Evolutionary conservation across 2,888 invertebrate species (phyloP), one percentile per base, ranked within the genome.

Genomic region (Pediacus dermestoides): DNA sequence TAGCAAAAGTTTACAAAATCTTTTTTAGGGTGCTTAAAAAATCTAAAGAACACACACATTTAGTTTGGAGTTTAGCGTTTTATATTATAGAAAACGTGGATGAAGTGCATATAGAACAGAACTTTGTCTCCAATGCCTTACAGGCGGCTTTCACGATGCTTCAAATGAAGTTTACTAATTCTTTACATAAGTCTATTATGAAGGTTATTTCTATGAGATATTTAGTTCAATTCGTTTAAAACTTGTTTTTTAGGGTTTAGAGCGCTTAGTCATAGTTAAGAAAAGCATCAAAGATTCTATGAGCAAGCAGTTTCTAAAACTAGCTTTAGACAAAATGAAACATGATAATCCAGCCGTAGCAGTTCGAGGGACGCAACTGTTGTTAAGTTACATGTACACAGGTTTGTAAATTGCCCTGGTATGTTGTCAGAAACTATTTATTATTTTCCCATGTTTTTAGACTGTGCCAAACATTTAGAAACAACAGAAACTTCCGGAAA

Each of bases 321-420:
- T 84, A 37, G 78, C 85, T 23, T 71, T 83, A 47, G 82, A 85
- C 44, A 74, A 78, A 53, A 67, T 88, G 58, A 80, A 80, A 60
- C 74, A 81, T 57, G 77, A 81, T 32, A 83, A 82, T 67, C 81
- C 85, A 30, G 72, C 76, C 55, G 74, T 78, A 55, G 80, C 85
- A 32, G 70, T 88, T 50, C 79, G 84, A 44, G 83, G 85, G 8
- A 69, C 85, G 47, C 85, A 86, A 61, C 71, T 89, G 37, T 75
- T 88, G 52, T 70, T 88, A 46, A 82, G 84, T 27, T 85, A 86
- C 62, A 85, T 88, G 77, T 89, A 89, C 69, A 80, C 82, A 55
- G 75, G 78, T 77, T 65, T 70, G 70, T 66, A 22, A 16, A 15
- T 7, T 13, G 9, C 15, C 12, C 13, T 31, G 9, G 6, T 33